Percentiles rank a stretch among this genome's conserved stretches.
Conservation (phyloP, 92 coral and sea anemone genomes). For the Zoanthus sociatus region DNA sequence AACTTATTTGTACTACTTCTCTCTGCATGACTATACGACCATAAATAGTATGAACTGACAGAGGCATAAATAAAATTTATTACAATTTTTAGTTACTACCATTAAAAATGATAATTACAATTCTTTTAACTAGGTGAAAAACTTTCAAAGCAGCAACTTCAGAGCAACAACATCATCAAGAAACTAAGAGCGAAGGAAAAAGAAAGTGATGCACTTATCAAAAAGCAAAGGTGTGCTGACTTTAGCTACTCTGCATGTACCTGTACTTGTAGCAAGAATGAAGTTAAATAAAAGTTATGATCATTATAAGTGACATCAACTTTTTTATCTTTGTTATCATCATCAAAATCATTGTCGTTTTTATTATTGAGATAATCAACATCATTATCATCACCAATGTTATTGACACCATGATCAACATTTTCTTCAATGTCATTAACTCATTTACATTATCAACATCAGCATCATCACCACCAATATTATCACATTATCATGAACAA, state of each 20-base stretch:
- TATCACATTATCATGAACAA: not conserved
- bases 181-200: slow-evolving; percentile 95
- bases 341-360: too few species aligned
- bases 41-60: too few species aligned
- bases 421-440: too few species aligned
- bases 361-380: not conserved
- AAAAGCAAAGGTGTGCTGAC: slow-evolving; percentile 71
- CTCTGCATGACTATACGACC: too few species aligned
- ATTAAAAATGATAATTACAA: not conserved
- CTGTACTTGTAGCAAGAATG: not conserved
- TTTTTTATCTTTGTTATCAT: too few species aligned
- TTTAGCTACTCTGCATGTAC: not conserved
- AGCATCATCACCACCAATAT: not conserved
- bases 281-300: too few species aligned
- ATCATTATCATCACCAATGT: not conserved
- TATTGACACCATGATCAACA: not conserved
- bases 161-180: slow-evolving; percentile 89
- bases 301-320: too few species aligned
- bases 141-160: slow-evolving; percentile 94
- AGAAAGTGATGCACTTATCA: slow-evolving; percentile 79
- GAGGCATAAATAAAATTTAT: too few species aligned
- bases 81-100: not conserved
- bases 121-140: slow-evolving; percentile 80
- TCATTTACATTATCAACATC: not conserved
- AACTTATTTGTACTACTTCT: too few species aligned